A percentile compares a stretch with the other conserved stretches of the same genome.
These are phyloP conservation scores for Hydrozoanthus gracilis DNA, from an alignment of 92 coral and sea anemone genomes.

Conservation along the genomic window DNA sequence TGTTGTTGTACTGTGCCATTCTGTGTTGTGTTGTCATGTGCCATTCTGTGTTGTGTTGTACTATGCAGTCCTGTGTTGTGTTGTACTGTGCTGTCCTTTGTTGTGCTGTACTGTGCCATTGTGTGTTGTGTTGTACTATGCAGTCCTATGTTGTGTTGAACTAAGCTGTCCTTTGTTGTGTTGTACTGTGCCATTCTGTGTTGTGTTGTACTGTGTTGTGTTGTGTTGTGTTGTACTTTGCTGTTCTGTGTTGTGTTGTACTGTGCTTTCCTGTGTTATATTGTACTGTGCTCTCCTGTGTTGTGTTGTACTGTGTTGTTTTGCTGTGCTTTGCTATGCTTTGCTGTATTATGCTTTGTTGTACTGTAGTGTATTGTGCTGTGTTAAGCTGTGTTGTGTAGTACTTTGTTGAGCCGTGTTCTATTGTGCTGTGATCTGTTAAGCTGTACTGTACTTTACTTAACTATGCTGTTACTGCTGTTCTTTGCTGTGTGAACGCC, in stretches of 20 bases:
- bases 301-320: not conserved
- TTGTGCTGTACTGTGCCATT: not conserved
- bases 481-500: not conserved
- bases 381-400: not conserved
- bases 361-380: not conserved
- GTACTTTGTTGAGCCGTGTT: not conserved
- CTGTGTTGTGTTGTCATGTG: not conserved
- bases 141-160: not conserved
- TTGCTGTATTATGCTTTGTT: not conserved
- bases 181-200: not conserved
- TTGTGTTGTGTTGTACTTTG: not conserved
- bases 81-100: not conserved
- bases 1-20: not conserved
- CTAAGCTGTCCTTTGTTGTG: not conserved
- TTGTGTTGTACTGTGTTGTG: not conserved
- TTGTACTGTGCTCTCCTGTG: not conserved
- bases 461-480: not conserved
- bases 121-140: not conserved
- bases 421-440: not conserved
- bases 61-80: not conserved
- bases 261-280: not conserved
- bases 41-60: not conserved
- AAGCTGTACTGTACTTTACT: not conserved
- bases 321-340: not conserved
- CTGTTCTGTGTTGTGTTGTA: too few relatives aligned